Base-by-base conservation (phyloP, 2,888 invertebrate genomes). In the Maniola hyperantus region DNA sequence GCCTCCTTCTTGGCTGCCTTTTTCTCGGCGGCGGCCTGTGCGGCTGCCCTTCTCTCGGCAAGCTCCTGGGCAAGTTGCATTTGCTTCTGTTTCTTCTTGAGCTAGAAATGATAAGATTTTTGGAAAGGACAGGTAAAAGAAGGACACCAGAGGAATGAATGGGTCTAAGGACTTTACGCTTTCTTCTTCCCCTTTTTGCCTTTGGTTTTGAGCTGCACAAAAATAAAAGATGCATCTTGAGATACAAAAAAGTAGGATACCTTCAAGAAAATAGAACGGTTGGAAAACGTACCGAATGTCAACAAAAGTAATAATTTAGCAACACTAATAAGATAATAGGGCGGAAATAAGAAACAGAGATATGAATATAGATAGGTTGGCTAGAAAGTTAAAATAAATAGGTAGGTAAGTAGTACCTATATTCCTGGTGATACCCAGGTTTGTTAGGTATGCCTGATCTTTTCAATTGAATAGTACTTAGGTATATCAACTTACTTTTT, bases 131-230 rank as follows among this genome's bases (percentile, higher is more conserved):
- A 62, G 66, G 68, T 66, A 72, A 65, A 54, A 63, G 86, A 88
- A 10, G 63, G 53, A 67, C 58, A 53, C 20, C 8, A 15, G 44
- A 58, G 42, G 70, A 18, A 48, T 13, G 50, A 26, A 13, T 26
- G 26, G 20, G 11, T 20, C 6, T 51, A 7, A 61, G 71, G 15
- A 48, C 74, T 77, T 82, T 85, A 86, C 10, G 73, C 77, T 77
- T 91, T 92, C 79, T 91, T 92, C 79, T 91, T 92, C 54, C 85
- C 88, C 72, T 89, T 92, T 79, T 87, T 91, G 71, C 80, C 83
- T 77, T 87, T 91, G 73, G 87, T 89, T 81, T 90, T 91, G 64
- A 81, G 86, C 84, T 83, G 89, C 84, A 66, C 85, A 82, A 73
- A 79, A 81, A 72, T 7, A 13, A 4, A 34, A 36, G 11, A 50